These are phyloP conservation scores for Triplophysa siluroides DNA, from an alignment of 2,113 vertebrate genomes.

Conservation along the genomic window DNA sequence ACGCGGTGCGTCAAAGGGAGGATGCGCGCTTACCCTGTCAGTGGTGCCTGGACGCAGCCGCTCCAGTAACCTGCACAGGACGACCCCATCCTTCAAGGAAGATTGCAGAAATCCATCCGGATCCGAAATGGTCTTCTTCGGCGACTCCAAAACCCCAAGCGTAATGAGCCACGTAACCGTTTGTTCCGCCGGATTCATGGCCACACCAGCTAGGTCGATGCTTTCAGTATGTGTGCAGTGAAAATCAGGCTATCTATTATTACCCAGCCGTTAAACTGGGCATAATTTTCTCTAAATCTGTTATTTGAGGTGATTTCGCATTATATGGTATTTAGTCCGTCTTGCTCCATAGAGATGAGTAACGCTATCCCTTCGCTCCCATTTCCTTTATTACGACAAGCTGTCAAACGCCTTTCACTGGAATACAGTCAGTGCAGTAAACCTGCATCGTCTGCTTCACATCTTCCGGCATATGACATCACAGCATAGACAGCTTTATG, in stretches of 20 bases:
- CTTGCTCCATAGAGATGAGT: slow-evolving; percentile 22
- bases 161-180: slow-evolving; percentile 97
- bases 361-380: slow-evolving; percentile 27
- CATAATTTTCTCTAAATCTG: slow-evolving; percentile 25
- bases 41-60: slow-evolving; percentile 90
- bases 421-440: slow-evolving; percentile 70
- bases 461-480: slow-evolving; percentile 83
- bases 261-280: slow-evolving; percentile 22
- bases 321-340: background rate
- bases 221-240: slow-evolving; percentile 54
- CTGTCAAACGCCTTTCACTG: slow-evolving; percentile 77
- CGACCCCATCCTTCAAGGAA: slow-evolving; percentile 91
- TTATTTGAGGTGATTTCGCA: slow-evolving; percentile 1
- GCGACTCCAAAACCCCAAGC: slow-evolving; percentile 92
- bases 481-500: slow-evolving; percentile 66
- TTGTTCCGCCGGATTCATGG: slow-evolving; percentile 95
- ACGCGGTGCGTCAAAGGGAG: slow-evolving; percentile 32
- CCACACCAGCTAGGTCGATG: slow-evolving; percentile 60
- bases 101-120: slow-evolving; percentile 90
- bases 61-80: slow-evolving; percentile 90
- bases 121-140: slow-evolving; percentile 93
- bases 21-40: slow-evolving; percentile 78
- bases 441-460: slow-evolving; percentile 74
- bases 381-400: slow-evolving; percentile 70
- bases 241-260: slow-evolving; percentile 11